These are phyloP conservation scores for Poecile atricapillus DNA, from an alignment of 2,113 vertebrate species.

Conservation along the genomic window DNA sequence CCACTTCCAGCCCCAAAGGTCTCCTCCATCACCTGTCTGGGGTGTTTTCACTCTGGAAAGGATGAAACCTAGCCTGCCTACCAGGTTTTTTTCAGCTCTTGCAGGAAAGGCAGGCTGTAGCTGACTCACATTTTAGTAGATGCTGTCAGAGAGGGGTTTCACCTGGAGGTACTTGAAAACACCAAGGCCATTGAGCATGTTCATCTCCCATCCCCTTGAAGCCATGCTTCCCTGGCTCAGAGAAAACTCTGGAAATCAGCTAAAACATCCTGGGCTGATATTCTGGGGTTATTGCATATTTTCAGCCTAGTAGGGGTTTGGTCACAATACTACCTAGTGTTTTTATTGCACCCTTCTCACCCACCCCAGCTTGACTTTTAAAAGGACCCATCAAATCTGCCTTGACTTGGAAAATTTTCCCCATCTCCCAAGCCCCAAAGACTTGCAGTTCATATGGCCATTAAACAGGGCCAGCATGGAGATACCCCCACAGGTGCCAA, in stretches of 20 bases:
- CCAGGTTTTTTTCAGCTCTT: neutral
- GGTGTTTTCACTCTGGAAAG: neutral
- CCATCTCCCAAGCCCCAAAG: neutral
- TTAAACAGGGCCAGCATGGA: neutral
- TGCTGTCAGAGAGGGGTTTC: neutral
- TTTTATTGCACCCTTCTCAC: neutral
- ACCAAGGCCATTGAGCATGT: neutral
- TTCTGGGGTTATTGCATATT: neutral
- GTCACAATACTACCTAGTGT: neutral
- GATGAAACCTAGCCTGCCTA: neutral
- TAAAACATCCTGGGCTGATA: neutral
- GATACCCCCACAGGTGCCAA: neutral
- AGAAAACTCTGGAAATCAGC: neutral
- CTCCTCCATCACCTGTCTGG: neutral
- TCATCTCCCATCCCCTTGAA: neutral
- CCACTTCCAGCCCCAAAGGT: neutral
- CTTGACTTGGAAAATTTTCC: neutral
- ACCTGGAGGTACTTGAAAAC: neutral
- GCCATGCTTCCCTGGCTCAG: neutral
- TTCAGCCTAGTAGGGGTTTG: neutral
- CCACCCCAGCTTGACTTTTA: neutral
- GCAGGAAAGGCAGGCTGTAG: neutral
- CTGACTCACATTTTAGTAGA: neutral
- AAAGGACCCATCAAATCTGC: neutral
- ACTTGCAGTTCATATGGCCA: neutral